These are phyloP conservation scores for Octomys mimax DNA, from an alignment of 2,797 vertebrate genomes.

Conservation along the genomic window DNA sequence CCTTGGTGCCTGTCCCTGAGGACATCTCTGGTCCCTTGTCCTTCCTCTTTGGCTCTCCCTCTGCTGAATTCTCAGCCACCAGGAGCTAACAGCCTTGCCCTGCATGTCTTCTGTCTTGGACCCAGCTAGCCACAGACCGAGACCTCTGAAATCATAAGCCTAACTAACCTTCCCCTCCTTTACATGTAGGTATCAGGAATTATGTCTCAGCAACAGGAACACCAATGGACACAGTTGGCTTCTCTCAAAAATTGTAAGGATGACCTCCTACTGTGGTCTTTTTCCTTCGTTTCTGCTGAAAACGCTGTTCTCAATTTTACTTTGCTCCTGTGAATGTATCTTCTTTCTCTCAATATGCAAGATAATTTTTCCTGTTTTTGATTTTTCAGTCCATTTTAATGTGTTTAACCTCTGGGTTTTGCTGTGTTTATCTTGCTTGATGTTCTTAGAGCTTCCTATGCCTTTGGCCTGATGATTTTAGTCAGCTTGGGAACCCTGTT, in stretches of 20 bases:
- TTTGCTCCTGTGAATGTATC: neutral
- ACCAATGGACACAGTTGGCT: neutral
- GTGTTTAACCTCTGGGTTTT: neutral
- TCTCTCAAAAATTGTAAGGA: neutral
- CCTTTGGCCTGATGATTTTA: neutral
- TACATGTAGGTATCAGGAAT: neutral
- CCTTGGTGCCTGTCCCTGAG: neutral
- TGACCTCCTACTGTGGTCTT: neutral
- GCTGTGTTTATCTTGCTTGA: neutral
- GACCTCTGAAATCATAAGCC: neutral
- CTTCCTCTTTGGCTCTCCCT: neutral
- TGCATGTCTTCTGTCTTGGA: neutral
- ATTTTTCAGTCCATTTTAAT: neutral
- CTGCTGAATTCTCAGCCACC: neutral
- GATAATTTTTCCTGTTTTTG: neutral
- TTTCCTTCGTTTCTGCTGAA: neutral
- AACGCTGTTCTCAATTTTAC: neutral
- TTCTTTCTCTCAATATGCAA: neutral
- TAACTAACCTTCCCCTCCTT: neutral
- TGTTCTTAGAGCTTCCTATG: neutral
- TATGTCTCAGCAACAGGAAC: neutral
- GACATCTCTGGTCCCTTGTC: neutral
- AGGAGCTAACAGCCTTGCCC: neutral
- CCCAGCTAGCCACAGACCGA: neutral
- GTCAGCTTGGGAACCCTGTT: neutral